Conservation (phyloP, 2,888 invertebrate species). For the Ecliptopera silaceata region DNA sequence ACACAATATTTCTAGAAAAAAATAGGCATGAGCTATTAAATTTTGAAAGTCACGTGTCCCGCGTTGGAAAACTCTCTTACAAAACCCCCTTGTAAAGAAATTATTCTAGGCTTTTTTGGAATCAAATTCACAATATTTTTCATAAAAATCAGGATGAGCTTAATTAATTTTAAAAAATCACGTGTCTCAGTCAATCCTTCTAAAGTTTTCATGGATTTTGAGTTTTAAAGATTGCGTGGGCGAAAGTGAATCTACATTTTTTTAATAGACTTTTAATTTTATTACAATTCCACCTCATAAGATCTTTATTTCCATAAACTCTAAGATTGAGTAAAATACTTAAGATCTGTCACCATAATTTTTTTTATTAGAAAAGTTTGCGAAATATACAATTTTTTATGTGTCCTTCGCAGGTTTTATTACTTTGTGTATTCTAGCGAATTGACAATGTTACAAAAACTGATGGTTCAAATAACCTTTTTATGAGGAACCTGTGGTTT, state of each 20-base stretch:
- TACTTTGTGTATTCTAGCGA: conserved; percentile 21
- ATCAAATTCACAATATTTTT: too few species aligned
- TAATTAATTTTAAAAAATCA: too few species aligned
- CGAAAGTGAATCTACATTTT: neutral
- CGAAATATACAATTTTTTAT: conserved; percentile 20
- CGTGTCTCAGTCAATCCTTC: too few species aligned
- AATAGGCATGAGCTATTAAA: too few species aligned
- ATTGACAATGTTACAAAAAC: conserved; percentile 30
- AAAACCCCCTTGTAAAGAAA: too few species aligned
- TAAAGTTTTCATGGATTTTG: neutral
- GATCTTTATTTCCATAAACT: conserved; percentile 26
- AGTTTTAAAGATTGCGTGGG: neutral
- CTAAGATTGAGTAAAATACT: conserved; percentile 15
- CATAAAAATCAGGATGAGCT: too few species aligned
- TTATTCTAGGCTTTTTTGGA: too few species aligned
- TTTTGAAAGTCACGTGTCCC: too few species aligned
- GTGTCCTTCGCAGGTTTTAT: neutral
- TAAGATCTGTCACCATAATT: conserved; percentile 20
- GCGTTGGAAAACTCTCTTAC: too few species aligned
- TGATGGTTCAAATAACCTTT: conserved; percentile 28
- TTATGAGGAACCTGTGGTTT: conserved; percentile 43
- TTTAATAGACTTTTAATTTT: neutral
- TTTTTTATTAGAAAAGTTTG: conserved; percentile 18
- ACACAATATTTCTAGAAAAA: too few species aligned
- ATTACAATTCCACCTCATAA: conserved; percentile 4